Evolutionary conservation across 2,888 invertebrate genomes (phyloP).

Genomic region (Trichopria drosophilae): DNA sequence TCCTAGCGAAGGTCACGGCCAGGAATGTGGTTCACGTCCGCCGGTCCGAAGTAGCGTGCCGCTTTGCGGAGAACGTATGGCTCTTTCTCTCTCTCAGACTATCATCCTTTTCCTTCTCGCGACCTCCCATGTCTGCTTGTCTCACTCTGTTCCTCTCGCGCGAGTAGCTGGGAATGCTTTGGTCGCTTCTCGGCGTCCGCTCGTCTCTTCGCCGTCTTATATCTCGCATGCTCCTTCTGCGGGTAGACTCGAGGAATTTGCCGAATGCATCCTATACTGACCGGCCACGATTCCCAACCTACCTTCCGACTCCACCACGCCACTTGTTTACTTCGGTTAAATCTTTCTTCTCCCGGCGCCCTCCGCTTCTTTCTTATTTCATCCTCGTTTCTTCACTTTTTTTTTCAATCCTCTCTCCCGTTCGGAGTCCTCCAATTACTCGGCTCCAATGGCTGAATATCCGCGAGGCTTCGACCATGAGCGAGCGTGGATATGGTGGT

Average conservation of each 20-base stretch:
- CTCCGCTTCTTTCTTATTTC: conserved; percentile 18
- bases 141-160: conserved; percentile 22
- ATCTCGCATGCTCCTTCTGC: too few species aligned
- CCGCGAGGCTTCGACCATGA: too few species aligned
- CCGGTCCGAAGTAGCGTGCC: conserved; percentile 53
- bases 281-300: too few species aligned
- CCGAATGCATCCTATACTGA: conserved; percentile 51
- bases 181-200: conserved; percentile 22
- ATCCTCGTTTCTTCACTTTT: conserved; percentile 15
- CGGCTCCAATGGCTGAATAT: conserved; percentile 53
- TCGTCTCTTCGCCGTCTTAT: conserved; percentile 17
- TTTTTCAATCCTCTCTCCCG: too few species aligned
- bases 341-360: conserved; percentile 38
- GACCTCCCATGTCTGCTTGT: conserved; percentile 29
- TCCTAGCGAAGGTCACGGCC: conserved; percentile 60
- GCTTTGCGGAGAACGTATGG: conserved; percentile 42
- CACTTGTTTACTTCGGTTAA: too few species aligned
- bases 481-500: too few species aligned
- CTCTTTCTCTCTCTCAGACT: conserved; percentile 22
- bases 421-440: not conserved
- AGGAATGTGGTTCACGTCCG: conserved; percentile 58
- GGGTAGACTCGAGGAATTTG: conserved; percentile 53
- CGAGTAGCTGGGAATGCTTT: conserved; percentile 9
- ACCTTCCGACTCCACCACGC: too few species aligned
- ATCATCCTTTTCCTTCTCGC: not conserved